phyloP scores from a whole-genome alignment of 64 coral and sea anemone species.

The Cladopsammia gracilis region DNA sequence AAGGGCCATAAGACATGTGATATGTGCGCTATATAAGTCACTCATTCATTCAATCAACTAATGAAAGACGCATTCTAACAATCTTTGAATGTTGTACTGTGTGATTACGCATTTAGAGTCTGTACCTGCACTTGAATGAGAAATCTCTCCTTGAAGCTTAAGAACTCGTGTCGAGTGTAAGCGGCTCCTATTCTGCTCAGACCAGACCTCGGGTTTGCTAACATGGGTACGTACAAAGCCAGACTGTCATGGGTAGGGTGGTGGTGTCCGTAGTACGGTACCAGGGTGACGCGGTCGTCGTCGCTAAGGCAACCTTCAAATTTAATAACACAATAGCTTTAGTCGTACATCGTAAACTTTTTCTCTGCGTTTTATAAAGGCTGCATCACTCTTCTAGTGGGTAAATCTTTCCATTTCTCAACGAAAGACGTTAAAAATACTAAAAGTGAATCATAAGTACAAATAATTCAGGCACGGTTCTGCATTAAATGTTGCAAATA shows the following conservation, averaged over 20 bases:
- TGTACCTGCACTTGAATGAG: conserved; percentile 80
- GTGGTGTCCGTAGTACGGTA: conserved; percentile 84
- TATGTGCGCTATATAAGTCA: too few species aligned
- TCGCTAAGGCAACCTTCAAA: conserved; percentile 72
- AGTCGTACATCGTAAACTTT: neutral
- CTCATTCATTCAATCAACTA: too few species aligned
- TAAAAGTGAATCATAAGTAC: too few species aligned
- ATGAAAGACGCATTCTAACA: too few species aligned
- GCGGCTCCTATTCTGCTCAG: conserved; percentile 58
- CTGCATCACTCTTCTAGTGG: too few species aligned
- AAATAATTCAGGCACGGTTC: too few species aligned
- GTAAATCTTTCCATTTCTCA: too few species aligned
- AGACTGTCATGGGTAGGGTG: conserved; percentile 92
- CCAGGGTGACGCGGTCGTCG: conserved; percentile 80
- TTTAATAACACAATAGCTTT: neutral
- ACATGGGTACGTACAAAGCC: conserved; percentile 79
- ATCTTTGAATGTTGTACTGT: too few species aligned
- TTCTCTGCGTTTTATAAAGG: neutral
- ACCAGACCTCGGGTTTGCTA: conserved; percentile 55
- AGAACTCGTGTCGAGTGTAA: conserved; percentile 73
- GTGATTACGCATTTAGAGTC: neutral
- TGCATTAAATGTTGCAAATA: too few species aligned
- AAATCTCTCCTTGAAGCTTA: conserved; percentile 81
- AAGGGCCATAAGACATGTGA: too few species aligned
- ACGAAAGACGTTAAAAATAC: too few species aligned